Evolutionary conservation across 2,797 vertebrate species (phyloP).

Genomic region (Salarias fasciatus): DNA sequence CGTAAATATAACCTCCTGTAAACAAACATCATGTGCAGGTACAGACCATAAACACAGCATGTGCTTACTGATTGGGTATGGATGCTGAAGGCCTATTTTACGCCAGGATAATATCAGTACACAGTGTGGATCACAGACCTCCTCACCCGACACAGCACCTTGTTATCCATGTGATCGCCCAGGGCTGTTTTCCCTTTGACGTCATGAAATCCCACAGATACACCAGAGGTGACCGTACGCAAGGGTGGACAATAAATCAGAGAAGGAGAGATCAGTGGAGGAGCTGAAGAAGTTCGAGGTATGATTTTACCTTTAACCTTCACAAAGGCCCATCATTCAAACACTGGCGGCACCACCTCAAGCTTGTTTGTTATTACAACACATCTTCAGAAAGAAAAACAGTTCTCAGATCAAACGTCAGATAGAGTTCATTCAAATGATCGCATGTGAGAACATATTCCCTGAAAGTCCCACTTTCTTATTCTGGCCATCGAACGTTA

Average conservation of each 20-base stretch:
- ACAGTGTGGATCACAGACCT: not conserved
- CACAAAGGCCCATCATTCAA: too few relatives aligned
- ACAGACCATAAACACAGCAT: slow-evolving; percentile 22
- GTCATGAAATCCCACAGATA: slow-evolving; percentile 7
- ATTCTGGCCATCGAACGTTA: slow-evolving; percentile 15
- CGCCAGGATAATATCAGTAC: slow-evolving; percentile 28
- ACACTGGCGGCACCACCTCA: not conserved
- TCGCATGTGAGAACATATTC: slow-evolving; percentile 16
- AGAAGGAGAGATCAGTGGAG: not conserved
- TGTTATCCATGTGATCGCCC: too few relatives aligned
- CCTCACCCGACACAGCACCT: too few relatives aligned
- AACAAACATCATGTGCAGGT: slow-evolving; percentile 21
- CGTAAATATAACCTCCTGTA: slow-evolving; percentile 41
- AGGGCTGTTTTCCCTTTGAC: not conserved
- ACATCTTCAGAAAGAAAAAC: slow-evolving; percentile 21
- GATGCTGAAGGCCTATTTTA: not conserved
- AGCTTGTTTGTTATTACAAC: slow-evolving; percentile 4
- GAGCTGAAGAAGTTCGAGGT: too few relatives aligned
- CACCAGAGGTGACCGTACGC: not conserved
- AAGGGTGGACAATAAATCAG: slow-evolving; percentile 14
- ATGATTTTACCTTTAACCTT: too few relatives aligned
- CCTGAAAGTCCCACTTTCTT: slow-evolving; percentile 3
- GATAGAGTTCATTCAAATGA: slow-evolving; percentile 31
- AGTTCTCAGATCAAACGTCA: slow-evolving; percentile 27
- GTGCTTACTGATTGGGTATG: slow-evolving; percentile 18